Conservation (phyloP, 1,140 invertebrate genomes). For the Dendrolimus kikuchii region DNA sequence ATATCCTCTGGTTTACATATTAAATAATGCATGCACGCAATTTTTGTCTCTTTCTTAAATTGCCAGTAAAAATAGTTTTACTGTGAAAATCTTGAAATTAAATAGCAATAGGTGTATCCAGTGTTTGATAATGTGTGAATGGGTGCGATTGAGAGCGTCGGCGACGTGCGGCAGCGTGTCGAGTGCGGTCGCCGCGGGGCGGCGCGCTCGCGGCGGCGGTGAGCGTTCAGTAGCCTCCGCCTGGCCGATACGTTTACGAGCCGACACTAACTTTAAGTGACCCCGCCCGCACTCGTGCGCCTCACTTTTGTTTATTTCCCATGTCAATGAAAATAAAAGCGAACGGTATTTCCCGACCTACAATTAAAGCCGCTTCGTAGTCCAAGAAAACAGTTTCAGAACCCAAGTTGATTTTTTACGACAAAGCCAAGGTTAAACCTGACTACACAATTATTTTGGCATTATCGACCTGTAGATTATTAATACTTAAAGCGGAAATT, state of each 20-base stretch:
- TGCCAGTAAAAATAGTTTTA: not conserved
- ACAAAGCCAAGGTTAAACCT: not conserved
- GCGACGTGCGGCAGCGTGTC: constrained; percentile 66
- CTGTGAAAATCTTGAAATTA: not conserved
- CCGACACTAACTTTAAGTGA: constrained; percentile 67
- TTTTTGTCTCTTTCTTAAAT: not conserved
- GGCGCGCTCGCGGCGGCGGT: constrained; percentile 32
- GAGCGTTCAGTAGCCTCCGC: constrained; percentile 50
- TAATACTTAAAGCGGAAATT: no score
- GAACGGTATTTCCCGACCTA: constrained; percentile 23
- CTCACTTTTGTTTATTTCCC: constrained; percentile 56
- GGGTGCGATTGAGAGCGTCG: constrained; percentile 63
- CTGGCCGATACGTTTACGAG: constrained; percentile 64
- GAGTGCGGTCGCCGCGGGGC: constrained; percentile 66
- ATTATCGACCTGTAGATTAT: no score
- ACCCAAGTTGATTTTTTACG: constrained; percentile 18
- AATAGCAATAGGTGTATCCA: constrained; percentile 36
- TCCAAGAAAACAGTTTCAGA: no score
- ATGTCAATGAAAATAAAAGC: constrained; percentile 60
- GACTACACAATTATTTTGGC: no score
- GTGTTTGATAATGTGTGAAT: constrained; percentile 48
- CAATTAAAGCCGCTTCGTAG: no score
- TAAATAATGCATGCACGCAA: no score
- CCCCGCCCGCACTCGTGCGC: constrained; percentile 56
- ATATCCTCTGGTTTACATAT: no score